Conservation (phyloP, 2,888 invertebrate species). For the Lithodes maja region DNA sequence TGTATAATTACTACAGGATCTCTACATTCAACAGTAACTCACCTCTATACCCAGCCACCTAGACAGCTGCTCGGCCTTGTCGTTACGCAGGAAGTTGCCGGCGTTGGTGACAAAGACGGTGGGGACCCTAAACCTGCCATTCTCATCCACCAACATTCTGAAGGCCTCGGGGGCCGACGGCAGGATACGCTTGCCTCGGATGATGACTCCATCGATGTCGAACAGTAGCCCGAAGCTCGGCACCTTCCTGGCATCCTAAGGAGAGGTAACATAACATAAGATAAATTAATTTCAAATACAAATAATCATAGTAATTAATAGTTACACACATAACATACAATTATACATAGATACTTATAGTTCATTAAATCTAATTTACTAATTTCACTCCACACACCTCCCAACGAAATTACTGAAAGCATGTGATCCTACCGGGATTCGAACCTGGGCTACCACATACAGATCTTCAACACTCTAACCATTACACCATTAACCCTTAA, state of each 20-base stretch:
- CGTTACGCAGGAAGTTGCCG: conserved; percentile 78
- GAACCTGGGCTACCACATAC: too few relatives aligned
- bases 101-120: conserved; percentile 82
- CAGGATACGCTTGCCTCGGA: conserved; percentile 79
- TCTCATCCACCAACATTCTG: conserved; percentile 76
- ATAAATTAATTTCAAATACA: background rate
- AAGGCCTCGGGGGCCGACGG: conserved; percentile 80
- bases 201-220: conserved; percentile 82
- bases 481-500: too few relatives aligned
- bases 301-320: background rate
- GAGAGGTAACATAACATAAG: background rate
- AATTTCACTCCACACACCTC: too few relatives aligned
- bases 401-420: too few relatives aligned
- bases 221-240: conserved; percentile 80
- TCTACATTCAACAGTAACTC: conserved; percentile 25
- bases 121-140: conserved; percentile 79
- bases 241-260: conserved; percentile 16
- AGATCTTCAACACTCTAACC: too few relatives aligned
- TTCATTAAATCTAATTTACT: background rate
- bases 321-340: too few relatives aligned
- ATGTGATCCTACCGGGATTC: too few relatives aligned
- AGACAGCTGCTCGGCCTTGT: conserved; percentile 79
- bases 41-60: conserved; percentile 79
- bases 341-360: too few relatives aligned
- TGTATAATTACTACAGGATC: too few relatives aligned